Evolutionary conservation across 2,113 vertebrate genomes (phyloP), one percentile per base, ranked within the genome.

Genomic region (Chaenocephalus aceratus): DNA sequence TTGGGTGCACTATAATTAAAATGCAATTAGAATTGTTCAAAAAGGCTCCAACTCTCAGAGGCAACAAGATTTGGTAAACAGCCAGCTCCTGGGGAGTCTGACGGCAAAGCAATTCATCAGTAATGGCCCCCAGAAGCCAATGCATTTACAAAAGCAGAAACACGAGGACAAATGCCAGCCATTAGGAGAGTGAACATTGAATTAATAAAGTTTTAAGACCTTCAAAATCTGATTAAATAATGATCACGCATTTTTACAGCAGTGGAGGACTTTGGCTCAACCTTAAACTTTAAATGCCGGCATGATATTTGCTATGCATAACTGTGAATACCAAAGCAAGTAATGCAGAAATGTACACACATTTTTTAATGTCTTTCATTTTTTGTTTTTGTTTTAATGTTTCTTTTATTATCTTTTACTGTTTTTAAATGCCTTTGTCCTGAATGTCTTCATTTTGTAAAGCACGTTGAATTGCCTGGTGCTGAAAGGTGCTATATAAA

Each of bases 1-100:
- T 69, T 90, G 81, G 83, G 81, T 77, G 75, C 64, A 53, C 72
- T 78, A 82, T 80, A 75, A 84, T 91, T 85, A 89, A 90, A 89
- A 83, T 79, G 61, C 69, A 75, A 82, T 90, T 87, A 53, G 21
- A 91, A 80, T 82, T 64, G 84, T 86, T 77, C 70, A n/a, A 87
- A 82, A 88, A 86, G 73, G 45, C 36, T 87, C 56, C 64, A 77
- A 86, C 68, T 91, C 85, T 83, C 67, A 57, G 48, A 83, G 84
- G 79, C 65, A n/a, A 65, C 59, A 58, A 60, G 58, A 75, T 73
- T 75, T 89, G 83, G 77, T 86, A 49, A 74, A 82, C 72, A 89
- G 80, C 83, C 83, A 90, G 75, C 54, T 75, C 56, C 81, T 86
- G 77, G 72, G 65, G 70, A 83, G 65, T 70, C 73, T 78, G 78